These are phyloP conservation scores for Urocynchramus pylzowi DNA, from an alignment of 2,113 vertebrate species.

Conservation along the genomic window DNA sequence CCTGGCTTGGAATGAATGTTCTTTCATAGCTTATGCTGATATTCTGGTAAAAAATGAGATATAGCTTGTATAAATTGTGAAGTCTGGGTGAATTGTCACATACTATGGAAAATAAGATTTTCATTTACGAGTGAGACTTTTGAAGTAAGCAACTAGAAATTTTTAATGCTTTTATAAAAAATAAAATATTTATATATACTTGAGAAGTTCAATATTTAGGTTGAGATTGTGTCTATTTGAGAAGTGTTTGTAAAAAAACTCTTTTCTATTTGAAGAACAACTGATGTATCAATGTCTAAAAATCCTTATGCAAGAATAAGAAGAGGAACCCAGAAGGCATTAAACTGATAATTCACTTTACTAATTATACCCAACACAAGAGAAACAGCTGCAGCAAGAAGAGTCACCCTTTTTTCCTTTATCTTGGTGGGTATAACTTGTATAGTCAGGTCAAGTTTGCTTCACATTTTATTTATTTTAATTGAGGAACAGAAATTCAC, in stretches of 20 bases:
- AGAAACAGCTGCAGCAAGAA: neutral
- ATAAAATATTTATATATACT: neutral
- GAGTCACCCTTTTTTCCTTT: neutral
- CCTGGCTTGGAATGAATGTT: neutral
- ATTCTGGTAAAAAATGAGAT: neutral
- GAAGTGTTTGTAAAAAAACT: neutral
- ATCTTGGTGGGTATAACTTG: neutral
- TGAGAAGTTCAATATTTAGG: neutral
- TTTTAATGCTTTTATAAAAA: neutral
- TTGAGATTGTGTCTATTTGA: neutral
- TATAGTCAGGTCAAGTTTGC: neutral
- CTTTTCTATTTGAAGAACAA: neutral
- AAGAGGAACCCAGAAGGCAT: neutral
- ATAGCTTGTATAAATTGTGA: neutral
- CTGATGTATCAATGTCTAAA: neutral
- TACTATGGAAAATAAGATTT: neutral
- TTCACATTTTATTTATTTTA: neutral
- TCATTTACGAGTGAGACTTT: neutral
- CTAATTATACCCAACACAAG: neutral
- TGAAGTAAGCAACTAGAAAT: neutral
- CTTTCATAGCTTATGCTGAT: neutral
- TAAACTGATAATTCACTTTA: neutral
- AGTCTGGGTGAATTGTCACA: neutral
- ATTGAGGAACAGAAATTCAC: neutral
- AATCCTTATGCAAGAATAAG: neutral